Base-by-base conservation (phyloP, 2,797 vertebrate species). In the Gymnopithys bicolor region DNA sequence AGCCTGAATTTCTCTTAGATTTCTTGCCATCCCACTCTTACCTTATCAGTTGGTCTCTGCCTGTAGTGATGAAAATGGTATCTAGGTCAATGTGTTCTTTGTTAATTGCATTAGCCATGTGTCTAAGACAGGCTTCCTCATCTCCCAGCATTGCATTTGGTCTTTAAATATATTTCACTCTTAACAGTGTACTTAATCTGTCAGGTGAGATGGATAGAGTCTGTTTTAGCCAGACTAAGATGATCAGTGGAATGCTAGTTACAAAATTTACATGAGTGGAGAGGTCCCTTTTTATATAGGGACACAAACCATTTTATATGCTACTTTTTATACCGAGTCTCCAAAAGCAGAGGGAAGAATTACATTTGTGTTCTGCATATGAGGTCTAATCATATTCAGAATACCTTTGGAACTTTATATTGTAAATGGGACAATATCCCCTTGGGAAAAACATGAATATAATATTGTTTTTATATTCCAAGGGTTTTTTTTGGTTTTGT, bases 91-190 rank as follows among this genome's bases (percentile, higher is more conserved):
- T 69, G 60, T 69, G 86, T 93, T 95, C 96, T 92, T 79, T 95
- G 68, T 67, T 96, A 97, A 97, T 96, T 94, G 96, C 84, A 96
- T 96, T 96, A 96, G 86, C 86, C 63, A 71, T 51, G 77, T 90
- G 86, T 64, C 86, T 85, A 45, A 78, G 96, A 78, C 84, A 59
- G 84, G 10, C 88, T 95, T 93, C 90, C 88, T 93, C 86, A 56
- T 67, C 73, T 76, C 32, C 71, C 5, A 1, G 53, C 21, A 19
- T 74, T 82, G 80, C 60, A 80, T 92, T 56, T 60, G 48, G n/a
- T 60, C 93, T 90, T 94, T 94, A 94, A 95, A 90, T 87, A 53
- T 92, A 74, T 89, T 87, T 90, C 62, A 88, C 71, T 87, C 84
- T 90, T 90, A 84, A 73, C 63, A 73, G 51, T 51, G 67, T 59